Evolutionary conservation across 2,888 invertebrate genomes (phyloP).

Genomic region (Ophion ellenae): DNA sequence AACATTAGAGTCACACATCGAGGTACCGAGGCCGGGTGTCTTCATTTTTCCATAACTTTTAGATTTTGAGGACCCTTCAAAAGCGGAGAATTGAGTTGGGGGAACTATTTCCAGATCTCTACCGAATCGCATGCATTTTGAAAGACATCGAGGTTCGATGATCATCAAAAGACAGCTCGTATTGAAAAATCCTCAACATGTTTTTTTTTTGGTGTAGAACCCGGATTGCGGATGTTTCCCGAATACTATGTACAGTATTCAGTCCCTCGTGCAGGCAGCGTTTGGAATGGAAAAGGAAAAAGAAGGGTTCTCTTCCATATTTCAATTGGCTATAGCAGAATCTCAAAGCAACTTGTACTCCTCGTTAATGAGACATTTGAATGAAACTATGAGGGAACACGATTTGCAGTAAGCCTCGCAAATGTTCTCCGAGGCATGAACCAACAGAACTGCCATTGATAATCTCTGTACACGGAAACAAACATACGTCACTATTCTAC

Average conservation of each 20-base stretch:
- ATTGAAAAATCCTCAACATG: not conserved
- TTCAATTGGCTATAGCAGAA: not conserved
- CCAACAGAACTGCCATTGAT: constrained; percentile 20
- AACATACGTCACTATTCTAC: constrained; percentile 3
- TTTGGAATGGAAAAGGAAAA: not conserved
- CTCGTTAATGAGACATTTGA: not conserved
- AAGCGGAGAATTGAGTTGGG: not conserved
- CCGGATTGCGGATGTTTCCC: not conserved
- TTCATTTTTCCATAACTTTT: too few species aligned
- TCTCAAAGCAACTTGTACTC: not conserved
- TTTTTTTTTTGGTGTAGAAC: not conserved
- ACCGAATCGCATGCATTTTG: not conserved
- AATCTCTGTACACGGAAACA: constrained; percentile 59
- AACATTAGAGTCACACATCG: too few species aligned
- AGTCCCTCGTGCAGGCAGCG: not conserved
- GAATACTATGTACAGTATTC: not conserved
- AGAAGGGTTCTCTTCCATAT: not conserved
- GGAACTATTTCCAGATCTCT: not conserved
- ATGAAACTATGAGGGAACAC: constrained; percentile 2
- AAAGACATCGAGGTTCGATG: not conserved
- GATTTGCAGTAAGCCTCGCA: constrained; percentile 11
- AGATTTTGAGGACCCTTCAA: too few species aligned
- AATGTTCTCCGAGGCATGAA: constrained; percentile 20
- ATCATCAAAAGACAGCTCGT: not conserved
- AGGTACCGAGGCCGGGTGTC: too few species aligned